Base-by-base conservation (phyloP, 2,888 invertebrate genomes). In the Caradrina clavipalpis region DNA sequence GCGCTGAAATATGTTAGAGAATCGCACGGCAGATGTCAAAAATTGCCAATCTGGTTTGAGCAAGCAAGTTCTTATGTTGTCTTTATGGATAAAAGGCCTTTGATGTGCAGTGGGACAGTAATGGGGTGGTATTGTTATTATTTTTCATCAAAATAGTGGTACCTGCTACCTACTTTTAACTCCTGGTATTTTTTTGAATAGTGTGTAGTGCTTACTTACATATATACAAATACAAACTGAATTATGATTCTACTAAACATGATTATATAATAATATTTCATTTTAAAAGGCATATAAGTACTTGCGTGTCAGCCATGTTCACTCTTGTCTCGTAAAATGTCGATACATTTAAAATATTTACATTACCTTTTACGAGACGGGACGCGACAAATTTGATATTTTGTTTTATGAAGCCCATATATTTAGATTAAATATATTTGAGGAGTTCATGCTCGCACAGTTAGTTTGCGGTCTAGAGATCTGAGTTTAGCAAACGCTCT, bases 261-360 rank as follows among this genome's bases (percentile, higher is more conserved):
- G 2, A 35, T 35, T 6, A 11, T 45, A 17, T 17, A 17, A 35
- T 45, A 45, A 17, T 10, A 6, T 67, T 53, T 50, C 13, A 47
- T 47, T 26, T 56, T 21, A 35, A 67, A 55, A 47, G 13, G 35
- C 13, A 65, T 49, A 19, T 49, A 2, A 7, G n/a, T 35, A 55
- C 49, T 57, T 26, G 10, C 1, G 10, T 47, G 47, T 1, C 45
- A 22, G 19, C 15, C 15, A 17, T 11, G 51, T 66, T 47, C 21
- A 62, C 61, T 39, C 31, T 31, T 49, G 53, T 57, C 62, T 62
- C 49, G n/a, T 76, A 54, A 63, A 73, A 70, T 22, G 49, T 63
- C 21, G n/a, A 45, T 57, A 53, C 47, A 62, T 76, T 50, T 59
- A 69, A 68, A 51, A 62, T 74, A 59, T 62, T 69, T 45, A 49